phyloP scores from a whole-genome alignment of 2,797 vertebrate genomes.

The Halcyon chelicuti region DNA sequence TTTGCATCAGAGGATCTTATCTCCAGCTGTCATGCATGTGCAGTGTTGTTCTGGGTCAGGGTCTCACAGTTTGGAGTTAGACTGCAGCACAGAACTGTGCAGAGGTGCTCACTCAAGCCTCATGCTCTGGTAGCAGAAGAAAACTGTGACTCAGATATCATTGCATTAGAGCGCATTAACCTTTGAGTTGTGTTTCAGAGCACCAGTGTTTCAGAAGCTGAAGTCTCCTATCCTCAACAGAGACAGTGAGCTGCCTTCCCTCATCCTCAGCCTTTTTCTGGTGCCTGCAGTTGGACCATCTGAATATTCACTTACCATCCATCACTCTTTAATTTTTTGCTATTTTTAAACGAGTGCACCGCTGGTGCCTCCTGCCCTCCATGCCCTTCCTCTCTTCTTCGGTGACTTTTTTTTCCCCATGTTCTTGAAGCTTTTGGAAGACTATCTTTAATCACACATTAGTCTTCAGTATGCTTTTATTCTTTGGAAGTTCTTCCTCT shows the following conservation, averaged over 20 bases:
- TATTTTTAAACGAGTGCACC: neutral
- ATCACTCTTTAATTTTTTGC: neutral
- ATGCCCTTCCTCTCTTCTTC: neutral
- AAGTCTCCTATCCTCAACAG: neutral
- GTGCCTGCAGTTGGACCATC: neutral
- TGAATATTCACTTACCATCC: neutral
- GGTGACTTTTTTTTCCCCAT: neutral
- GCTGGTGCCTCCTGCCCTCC: neutral
- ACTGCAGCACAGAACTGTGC: neutral
- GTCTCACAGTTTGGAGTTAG: neutral
- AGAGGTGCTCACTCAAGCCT: neutral
- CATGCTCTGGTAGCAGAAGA: neutral
- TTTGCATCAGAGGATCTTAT: neutral
- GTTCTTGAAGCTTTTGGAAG: neutral
- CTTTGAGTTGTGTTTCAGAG: neutral
- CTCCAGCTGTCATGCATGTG: neutral
- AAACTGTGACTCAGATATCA: neutral
- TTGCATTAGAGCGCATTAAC: neutral
- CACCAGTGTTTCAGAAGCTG: neutral
- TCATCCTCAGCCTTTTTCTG: neutral
- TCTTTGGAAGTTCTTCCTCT: neutral
- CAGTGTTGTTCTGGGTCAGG: neutral
- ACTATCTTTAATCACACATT: neutral
- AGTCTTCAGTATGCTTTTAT: neutral
- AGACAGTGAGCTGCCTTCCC: neutral